A percentile compares a stretch with the other conserved stretches of the same genome.
Evolutionary conservation across 2,888 invertebrate genomes (phyloP).

Genomic region (Leptura quadrifasciata): DNA sequence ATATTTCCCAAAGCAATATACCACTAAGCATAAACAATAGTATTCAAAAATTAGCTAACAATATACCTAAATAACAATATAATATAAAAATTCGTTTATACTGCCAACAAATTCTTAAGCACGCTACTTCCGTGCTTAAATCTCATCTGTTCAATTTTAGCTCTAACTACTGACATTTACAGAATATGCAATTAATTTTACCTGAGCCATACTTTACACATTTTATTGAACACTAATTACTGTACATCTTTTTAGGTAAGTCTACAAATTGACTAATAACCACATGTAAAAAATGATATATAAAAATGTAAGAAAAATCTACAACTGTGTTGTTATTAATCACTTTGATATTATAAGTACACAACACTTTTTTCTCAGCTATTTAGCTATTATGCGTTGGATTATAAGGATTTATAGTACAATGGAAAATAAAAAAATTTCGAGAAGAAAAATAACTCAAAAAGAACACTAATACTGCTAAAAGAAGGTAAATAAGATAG

Average conservation of each 20-base stretch:
- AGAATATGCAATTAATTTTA: conserved; percentile 34
- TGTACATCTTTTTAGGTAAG: conserved; percentile 1
- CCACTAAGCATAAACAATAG: conserved; percentile 65
- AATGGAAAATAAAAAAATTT: not conserved
- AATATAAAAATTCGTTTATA: conserved; percentile 64
- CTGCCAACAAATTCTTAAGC: conserved; percentile 59
- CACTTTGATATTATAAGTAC: conserved; percentile 34
- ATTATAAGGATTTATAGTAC: conserved; percentile 1
- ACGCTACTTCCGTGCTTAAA: conserved; percentile 17
- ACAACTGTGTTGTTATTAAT: conserved; percentile 10
- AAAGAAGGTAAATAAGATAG: not conserved
- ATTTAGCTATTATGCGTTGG: not conserved
- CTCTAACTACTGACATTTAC: conserved; percentile 18
- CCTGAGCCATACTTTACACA: conserved; percentile 57
- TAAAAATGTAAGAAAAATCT: conserved; percentile 39
- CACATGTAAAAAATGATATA: conserved; percentile 37
- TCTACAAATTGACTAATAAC: conserved; percentile 26
- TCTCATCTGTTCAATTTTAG: conserved; percentile 17
- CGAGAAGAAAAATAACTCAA: not conserved
- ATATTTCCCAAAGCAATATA: conserved; percentile 66
- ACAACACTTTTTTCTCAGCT: not conserved
- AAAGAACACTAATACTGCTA: not conserved
- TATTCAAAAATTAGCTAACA: conserved; percentile 62
- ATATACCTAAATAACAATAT: conserved; percentile 58
- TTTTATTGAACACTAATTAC: conserved; percentile 21